These are phyloP conservation scores for Leptonema lineaticorne DNA, from an alignment of 1,140 invertebrate genomes.

Conservation along the genomic window DNA sequence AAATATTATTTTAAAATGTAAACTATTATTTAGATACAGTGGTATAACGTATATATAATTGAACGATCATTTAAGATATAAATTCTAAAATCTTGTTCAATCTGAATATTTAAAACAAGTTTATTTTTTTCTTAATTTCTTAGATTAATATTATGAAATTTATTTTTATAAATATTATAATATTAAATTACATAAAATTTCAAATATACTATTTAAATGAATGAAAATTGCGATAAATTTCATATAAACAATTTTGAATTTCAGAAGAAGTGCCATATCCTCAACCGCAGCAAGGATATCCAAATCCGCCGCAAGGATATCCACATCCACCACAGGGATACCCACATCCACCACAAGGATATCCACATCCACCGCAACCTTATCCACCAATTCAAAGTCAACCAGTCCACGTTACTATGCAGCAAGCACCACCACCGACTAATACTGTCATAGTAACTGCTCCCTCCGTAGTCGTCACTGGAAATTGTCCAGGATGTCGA, in stretches of 20 bases:
- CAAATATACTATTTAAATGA: neutral
- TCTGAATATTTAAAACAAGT: too few relatives aligned
- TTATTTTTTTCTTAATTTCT: too few relatives aligned
- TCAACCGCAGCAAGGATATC: neutral
- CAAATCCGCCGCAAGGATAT: neutral
- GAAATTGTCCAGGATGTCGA: constrained; percentile 19
- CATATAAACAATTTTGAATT: neutral
- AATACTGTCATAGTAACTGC: neutral
- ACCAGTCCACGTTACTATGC: neutral
- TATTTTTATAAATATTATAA: too few relatives aligned
- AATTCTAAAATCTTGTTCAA: too few relatives aligned
- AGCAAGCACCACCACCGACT: neutral
- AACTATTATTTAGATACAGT: too few relatives aligned
- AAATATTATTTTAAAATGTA: too few relatives aligned
- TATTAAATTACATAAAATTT: neutral
- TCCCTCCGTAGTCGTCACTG: neutral
- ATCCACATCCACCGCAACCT: neutral
- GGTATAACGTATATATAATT: too few relatives aligned
- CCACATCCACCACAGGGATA: neutral
- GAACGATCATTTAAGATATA: too few relatives aligned
- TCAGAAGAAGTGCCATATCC: neutral
- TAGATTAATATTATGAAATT: too few relatives aligned
- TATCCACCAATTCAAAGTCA: neutral
- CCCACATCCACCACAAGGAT: neutral
- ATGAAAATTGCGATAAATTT: too few relatives aligned